Evolutionary conservation across 2,113 vertebrate genomes (phyloP), one percentile per base, ranked within the genome.

Genomic region (Marcusenius ussheri): DNA sequence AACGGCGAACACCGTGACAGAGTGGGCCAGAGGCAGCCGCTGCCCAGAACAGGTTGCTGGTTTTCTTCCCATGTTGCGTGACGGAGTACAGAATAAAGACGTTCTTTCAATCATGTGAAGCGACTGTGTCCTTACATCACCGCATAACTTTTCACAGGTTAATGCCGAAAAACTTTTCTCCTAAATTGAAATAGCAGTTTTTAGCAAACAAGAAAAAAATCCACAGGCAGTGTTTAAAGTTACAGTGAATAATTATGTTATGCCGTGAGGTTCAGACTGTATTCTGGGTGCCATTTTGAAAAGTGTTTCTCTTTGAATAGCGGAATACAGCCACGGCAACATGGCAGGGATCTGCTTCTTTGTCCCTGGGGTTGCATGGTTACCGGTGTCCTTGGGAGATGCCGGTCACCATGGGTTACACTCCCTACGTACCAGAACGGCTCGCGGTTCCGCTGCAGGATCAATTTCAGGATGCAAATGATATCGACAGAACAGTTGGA

Each of bases 401-500:
- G 45, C 10, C 0, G 83, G 83, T 85, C 9, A 4, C 83, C 83
- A 24, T n/a, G 47, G 45, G 49, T 35, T 87, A 21, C 50, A 51
- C 31, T 27, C 15, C 47, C 35, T 8, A 15, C 2, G 50, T 53
- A 19, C 49, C 17, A n/a, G 85, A 17, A 7, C n/a, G n/a, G 13
- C 47, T 17, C 8, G 31, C 15, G 8, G 15, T 47, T 87, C 15
- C 3, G 35, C 50, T 35, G 49, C 31, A 35, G 31, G n/a, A 51
- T 21, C 50, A 87, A 87, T 87, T 42, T 56, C n/a, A 35, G 85
- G 27, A 87, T 87, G 85, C 85, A 87, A 87, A 87, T 87, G 27
- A 35, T 53, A 87, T 87, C 31, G 85, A 56, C 50, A 6, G 47
- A 87, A 31, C 47, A 87, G 85, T 53, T 53, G 50, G 50, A 50